A percentile compares a stretch with the other conserved stretches of the same genome.
Evolutionary conservation across 2,888 invertebrate genomes (phyloP).

Genomic region (Sepiola atlantica): DNA sequence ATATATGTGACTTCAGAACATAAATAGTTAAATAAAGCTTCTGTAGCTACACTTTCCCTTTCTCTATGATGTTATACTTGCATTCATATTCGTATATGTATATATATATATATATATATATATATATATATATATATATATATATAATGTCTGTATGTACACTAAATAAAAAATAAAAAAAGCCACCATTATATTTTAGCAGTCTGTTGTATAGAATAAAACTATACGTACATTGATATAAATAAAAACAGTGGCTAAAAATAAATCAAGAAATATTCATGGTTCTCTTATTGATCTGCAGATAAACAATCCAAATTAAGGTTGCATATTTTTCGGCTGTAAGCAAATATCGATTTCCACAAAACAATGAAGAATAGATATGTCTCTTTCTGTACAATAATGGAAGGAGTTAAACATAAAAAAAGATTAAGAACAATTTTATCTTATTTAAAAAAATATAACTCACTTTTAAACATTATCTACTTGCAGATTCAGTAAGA

Average conservation of each 20-base stretch:
- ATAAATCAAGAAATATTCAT: background rate
- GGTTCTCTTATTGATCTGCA: background rate
- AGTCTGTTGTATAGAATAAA: background rate
- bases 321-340: background rate
- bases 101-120: too few relatives aligned
- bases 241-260: background rate
- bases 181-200: background rate
- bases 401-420: background rate
- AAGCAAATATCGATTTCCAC: background rate
- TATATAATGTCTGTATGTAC: too few relatives aligned
- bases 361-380: background rate
- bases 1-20: too few relatives aligned
- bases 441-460: background rate
- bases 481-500: background rate
- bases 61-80: too few relatives aligned
- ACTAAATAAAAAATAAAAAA: background rate
- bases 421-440: background rate
- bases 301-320: background rate
- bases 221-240: background rate
- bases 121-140: too few relatives aligned
- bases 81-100: too few relatives aligned
- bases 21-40: too few relatives aligned
- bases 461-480: background rate
- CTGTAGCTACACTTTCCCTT: too few relatives aligned
- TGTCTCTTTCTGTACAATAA: background rate